Base-by-base conservation (phyloP, 2,797 vertebrate genomes). In the Chelon labrosus region DNA sequence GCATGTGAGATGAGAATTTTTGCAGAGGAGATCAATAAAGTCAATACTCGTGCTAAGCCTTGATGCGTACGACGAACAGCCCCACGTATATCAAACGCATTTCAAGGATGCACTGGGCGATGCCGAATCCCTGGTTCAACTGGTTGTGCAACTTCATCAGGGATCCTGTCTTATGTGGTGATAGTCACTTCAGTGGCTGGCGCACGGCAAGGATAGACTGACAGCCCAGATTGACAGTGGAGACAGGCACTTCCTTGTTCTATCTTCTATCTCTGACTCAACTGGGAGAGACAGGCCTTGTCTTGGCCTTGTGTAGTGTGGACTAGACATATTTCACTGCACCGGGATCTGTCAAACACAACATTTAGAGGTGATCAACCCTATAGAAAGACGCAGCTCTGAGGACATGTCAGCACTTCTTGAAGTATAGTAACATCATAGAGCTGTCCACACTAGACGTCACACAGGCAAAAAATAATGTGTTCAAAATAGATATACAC, bases 181-280 rank as follows among this genome's bases (percentile, higher is more conserved):
- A 86, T 70, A 70, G 86, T 82, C 75, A 77, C 72, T 78, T 75
- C 67, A 76, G 69, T 64, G 65, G 51, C 37, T 37, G 52, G 61
- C 64, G 10, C 54, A 49, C 71, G 62, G 59, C 70, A n/a, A 41
- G 56, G 67, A 62, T 51, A 72, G 71, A 84, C 59, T 88, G 87
- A 88, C 84, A 86, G 79, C 70, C 38, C 14, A 69, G 83, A 81
- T 66, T 88, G 89, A 88, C 85, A 86, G 75, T 39, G 51, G 70
- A 86, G 86, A 89, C 77, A 82, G 81, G n/a, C 80, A 31, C 79
- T 87, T 88, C 85, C 90, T 56, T 81, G 82, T 82, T 84, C 65
- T 35, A 44, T 75, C 83, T 77, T 74, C 84, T 37, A 58, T 83
- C 49, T 58, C 44, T 57, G 76, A 75, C 77, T 83, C 65, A 70